phyloP scores from a whole-genome alignment of 2,888 invertebrate species.

The Uropetala carovei region DNA sequence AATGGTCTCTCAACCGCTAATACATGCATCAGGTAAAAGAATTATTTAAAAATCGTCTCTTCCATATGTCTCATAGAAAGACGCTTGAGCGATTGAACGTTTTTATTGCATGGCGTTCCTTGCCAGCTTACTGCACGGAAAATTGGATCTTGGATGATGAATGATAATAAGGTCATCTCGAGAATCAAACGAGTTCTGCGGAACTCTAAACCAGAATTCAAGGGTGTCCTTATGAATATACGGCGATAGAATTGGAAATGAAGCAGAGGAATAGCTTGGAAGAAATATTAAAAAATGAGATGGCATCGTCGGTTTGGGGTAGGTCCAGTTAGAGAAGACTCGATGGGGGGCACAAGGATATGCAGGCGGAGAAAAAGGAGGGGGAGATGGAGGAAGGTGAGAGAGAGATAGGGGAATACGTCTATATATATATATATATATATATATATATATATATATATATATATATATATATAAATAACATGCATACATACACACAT shows the following conservation, averaged over 20 bases:
- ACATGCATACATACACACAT: not conserved
- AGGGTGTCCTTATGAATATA: not conserved
- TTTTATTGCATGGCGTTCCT: too few species aligned
- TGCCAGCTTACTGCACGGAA: too few species aligned
- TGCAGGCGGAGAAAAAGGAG: not conserved
- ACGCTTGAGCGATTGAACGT: too few species aligned
- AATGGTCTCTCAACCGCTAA: too few species aligned
- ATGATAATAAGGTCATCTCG: not conserved
- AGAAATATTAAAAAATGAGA: not conserved
- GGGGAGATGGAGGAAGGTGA: not conserved
- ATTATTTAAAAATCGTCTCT: too few species aligned
- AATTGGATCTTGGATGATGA: not conserved
- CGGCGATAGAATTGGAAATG: conserved; percentile 7
- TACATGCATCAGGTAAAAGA: too few species aligned
- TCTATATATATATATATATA: not conserved
- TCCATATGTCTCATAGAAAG: too few species aligned
- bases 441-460: not conserved
- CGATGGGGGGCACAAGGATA: not conserved
- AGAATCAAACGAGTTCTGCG: not conserved
- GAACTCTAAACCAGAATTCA: not conserved
- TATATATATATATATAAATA: not conserved
- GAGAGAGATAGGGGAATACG: not conserved
- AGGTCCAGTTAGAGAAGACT: not conserved
- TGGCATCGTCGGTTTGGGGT: not conserved
- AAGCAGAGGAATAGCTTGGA: not conserved